Conservation (phyloP, 2,888 invertebrate genomes). For the Junonia oenone region DNA sequence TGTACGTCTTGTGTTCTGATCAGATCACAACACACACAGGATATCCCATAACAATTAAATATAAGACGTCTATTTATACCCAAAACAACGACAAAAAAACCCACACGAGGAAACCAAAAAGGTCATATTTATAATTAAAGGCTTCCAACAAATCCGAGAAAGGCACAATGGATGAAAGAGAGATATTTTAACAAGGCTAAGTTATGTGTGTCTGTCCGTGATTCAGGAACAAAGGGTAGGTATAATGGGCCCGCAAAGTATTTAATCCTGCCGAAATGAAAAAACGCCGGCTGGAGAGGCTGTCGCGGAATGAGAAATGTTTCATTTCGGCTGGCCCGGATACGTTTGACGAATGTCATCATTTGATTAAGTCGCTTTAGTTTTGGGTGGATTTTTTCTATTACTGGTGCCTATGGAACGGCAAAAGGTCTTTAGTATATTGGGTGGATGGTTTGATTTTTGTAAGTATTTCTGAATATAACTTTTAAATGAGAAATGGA, state of each 20-base stretch:
- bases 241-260: conserved; percentile 12
- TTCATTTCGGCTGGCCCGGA: neutral
- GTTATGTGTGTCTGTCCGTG: neutral
- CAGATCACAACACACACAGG: no score
- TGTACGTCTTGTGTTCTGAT: no score
- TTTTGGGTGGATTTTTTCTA: neutral
- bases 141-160: neutral
- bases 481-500: no score
- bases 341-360: neutral
- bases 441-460: no score
- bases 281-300: conserved; percentile 15
- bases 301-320: conserved; percentile 5
- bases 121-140: neutral
- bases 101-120: neutral
- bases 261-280: conserved; percentile 26
- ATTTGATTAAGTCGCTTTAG: neutral
- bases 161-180: neutral
- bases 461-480: no score
- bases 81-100: neutral
- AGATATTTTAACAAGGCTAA: neutral
- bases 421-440: no score
- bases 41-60: no score
- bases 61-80: no score
- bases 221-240: conserved; percentile 10
- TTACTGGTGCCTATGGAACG: neutral